Base-by-base conservation (phyloP, 2,888 invertebrate species). In the Andrena bucephala region DNA sequence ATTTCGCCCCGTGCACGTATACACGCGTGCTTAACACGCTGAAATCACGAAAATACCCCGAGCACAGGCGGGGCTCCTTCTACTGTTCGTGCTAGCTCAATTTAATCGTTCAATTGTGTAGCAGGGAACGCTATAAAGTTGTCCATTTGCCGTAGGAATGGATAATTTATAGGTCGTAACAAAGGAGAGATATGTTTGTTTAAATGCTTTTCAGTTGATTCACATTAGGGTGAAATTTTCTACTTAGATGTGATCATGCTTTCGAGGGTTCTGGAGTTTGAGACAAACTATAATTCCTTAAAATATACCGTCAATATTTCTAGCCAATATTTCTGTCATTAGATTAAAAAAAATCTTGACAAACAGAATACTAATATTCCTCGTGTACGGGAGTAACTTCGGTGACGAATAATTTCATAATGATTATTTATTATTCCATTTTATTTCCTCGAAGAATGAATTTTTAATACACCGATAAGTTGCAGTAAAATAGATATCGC, bases 21-120 rank as follows among this genome's bases (percentile, higher is more conserved):
- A 16, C 59, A 29, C 13, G 59, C 70, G 42, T 27, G 24, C 36
- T 57, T 57, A 57, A 29, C 57, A 24, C 59, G 31, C 29, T 48
- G 33, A 42, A 70, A 42, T 70, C 59, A 70, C 59, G 70, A 70
- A 70, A 59, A 70, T 70, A 60, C 24, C 27, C 59, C 20, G 57
- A 59, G 42, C 59, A 57, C 24, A 10, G 24, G 24, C 57, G 24
- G 27, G 16, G 29, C n/a, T 31, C 31, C 31, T 60, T 60, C 20
- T 29, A n/a, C 60, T 29, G 31, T 29, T 60, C 60, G 20, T 31
- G 63, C 36, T 20, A 42, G 36, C 36, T 42, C 42, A 42, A 20
- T 63, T 63, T 63, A 10, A 5, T 36, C 20, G 36, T 36, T 57
- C 57, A 13, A 57, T 57, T 57, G 24, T 24, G 4, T 27, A 4